These are phyloP conservation scores for Adelges cooleyi DNA, from an alignment of 1,140 invertebrate genomes.

Conservation along the genomic window DNA sequence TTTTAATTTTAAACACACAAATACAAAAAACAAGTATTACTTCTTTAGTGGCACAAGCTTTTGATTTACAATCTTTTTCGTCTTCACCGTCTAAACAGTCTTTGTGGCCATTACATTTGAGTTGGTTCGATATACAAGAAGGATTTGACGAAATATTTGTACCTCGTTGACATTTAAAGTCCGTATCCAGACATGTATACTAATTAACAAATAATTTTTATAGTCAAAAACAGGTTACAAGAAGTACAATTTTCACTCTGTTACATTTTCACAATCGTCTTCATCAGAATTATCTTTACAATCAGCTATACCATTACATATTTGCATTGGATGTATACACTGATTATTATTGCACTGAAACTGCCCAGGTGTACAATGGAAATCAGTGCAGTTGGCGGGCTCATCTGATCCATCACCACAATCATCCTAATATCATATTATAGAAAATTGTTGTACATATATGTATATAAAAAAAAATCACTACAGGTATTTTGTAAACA, in stretches of 20 bases:
- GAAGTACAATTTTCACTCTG: neutral
- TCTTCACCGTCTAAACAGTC: conserved; percentile 55
- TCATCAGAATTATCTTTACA: conserved; percentile 56
- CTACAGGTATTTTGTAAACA: neutral
- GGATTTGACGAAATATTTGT: conserved; percentile 29
- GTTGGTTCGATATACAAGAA: conserved; percentile 46
- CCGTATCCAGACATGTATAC: conserved; percentile 34
- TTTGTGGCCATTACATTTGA: conserved; percentile 50
- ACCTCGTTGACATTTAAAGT: conserved; percentile 36
- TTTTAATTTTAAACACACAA: neutral
- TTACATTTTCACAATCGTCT: conserved; percentile 33
- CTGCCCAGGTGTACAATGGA: conserved; percentile 61
- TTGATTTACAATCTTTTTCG: conserved; percentile 60
- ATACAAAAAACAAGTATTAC: neutral
- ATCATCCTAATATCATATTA: conserved; percentile 46
- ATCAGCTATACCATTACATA: conserved; percentile 57
- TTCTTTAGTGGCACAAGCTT: conserved; percentile 27
- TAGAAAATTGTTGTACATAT: neutral
- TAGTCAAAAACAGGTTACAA: neutral
- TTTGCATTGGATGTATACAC: conserved; percentile 55
- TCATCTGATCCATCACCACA: conserved; percentile 71
- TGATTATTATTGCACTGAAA: conserved; percentile 59
- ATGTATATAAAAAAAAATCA: conserved; percentile 3
- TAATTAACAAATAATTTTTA: conserved; percentile 11
- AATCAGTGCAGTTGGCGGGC: conserved; percentile 52